phyloP scores from a whole-genome alignment of 2,113 vertebrate genomes.

The Mirza zaza region DNA sequence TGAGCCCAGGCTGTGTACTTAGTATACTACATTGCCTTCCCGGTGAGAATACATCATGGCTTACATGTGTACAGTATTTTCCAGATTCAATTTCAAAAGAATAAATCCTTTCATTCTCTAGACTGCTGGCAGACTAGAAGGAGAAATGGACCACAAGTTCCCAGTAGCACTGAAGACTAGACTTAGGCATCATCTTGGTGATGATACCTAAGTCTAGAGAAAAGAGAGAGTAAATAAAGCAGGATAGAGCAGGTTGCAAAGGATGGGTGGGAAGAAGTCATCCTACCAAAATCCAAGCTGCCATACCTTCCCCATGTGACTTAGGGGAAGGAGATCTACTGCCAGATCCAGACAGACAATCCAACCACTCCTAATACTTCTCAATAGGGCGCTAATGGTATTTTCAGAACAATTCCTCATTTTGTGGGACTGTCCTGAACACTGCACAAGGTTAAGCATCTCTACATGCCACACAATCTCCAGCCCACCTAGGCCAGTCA shows the following conservation, averaged over 20 bases:
- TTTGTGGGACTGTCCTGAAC: neutral
- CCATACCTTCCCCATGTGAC: neutral
- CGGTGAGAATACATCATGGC: accelerated
- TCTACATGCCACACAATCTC: too few relatives aligned
- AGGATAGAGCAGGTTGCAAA: neutral
- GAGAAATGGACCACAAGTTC: neutral
- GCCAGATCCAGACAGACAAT: neutral
- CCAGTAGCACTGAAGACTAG: neutral
- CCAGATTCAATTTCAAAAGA: neutral
- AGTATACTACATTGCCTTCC: neutral
- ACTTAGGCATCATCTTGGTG: too few relatives aligned
- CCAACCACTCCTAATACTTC: too few relatives aligned
- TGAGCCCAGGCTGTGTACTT: neutral
- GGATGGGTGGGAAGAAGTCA: neutral
- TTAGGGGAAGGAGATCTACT: neutral
- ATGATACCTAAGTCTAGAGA: too few relatives aligned
- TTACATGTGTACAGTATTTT: neutral
- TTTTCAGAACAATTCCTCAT: neutral
- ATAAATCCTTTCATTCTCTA: neutral
- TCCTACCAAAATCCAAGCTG: neutral
- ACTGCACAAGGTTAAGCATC: too few relatives aligned
- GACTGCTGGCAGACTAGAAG: neutral
- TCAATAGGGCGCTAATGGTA: neutral
- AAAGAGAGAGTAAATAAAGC: too few relatives aligned
- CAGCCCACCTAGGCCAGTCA: neutral